Conservation (phyloP, 2,888 invertebrate species). For the Rhaphigaster nebulosa region DNA sequence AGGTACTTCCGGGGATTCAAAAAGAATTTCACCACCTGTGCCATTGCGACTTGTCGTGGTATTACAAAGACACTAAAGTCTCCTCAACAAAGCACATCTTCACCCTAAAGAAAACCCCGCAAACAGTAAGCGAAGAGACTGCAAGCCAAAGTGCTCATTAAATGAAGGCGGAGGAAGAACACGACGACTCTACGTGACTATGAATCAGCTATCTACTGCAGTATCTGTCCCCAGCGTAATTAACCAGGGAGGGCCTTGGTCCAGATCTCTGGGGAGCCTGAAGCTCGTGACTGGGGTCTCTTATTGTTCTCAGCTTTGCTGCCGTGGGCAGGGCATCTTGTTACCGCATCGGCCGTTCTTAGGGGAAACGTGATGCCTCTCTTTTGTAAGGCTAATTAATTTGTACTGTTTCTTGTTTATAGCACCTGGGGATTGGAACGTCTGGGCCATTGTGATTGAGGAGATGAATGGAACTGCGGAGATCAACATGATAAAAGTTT, state of each 20-base stretch:
- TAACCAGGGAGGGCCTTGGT: slow-evolving; percentile 16
- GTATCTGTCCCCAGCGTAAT: slow-evolving; percentile 13
- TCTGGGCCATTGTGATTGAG: not conserved
- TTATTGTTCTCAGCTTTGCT: not conserved
- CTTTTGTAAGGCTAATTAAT: slow-evolving; percentile 1
- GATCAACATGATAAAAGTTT: not conserved
- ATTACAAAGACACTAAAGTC: not conserved
- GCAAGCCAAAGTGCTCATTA: slow-evolving; percentile 1
- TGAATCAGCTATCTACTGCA: not conserved
- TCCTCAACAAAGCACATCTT: not conserved
- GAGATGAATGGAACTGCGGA: not conserved
- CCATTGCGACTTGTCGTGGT: not conserved
- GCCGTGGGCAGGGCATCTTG: not conserved
- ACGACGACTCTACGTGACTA: slow-evolving; percentile 35
- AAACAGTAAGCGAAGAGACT: not conserved
- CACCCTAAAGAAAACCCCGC: not conserved
- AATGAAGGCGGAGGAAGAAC: not conserved
- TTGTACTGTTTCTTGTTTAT: not conserved
- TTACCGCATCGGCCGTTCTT: not conserved
- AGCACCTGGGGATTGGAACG: not conserved
- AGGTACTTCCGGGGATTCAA: too few relatives aligned
- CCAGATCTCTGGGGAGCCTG: not conserved
- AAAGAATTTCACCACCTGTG: too few relatives aligned
- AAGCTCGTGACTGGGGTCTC: not conserved
- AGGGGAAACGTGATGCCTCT: not conserved